A percentile compares a stretch with the other conserved stretches of the same genome.
Evolutionary conservation across 2,888 invertebrate genomes (phyloP).

Genomic region (Thyatira batis): DNA sequence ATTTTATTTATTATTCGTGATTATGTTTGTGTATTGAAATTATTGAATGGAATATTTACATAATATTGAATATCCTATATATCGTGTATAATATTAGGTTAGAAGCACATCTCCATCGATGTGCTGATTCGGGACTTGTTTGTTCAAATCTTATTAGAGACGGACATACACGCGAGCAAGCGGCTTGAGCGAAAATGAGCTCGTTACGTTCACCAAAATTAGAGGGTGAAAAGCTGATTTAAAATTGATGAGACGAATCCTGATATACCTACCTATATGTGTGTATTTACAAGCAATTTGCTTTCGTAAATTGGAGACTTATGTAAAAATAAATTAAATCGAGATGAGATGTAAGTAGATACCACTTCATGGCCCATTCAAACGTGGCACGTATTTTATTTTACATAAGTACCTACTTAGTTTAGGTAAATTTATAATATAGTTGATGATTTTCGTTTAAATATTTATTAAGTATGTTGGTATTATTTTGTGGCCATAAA

Average conservation of each 20-base stretch:
- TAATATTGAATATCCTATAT: slow-evolving; percentile 23
- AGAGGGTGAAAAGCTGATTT: slow-evolving; percentile 8
- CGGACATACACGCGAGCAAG: slow-evolving; percentile 41
- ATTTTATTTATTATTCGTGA: not conserved
- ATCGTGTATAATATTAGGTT: not conserved
- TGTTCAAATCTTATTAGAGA: slow-evolving; percentile 56
- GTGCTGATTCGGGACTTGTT: slow-evolving; percentile 58
- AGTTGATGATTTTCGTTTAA: no score
- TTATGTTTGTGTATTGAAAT: slow-evolving; percentile 2
- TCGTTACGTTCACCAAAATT: slow-evolving; percentile 46
- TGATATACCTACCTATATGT: slow-evolving; percentile 17
- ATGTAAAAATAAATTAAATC: not conserved
- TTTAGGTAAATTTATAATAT: no score
- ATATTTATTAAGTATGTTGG: no score
- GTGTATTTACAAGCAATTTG: slow-evolving; percentile 18
- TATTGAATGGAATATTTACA: slow-evolving; percentile 3
- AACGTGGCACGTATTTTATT: no score
- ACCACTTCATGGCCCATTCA: no score
- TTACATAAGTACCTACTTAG: no score
- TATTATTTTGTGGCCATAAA: no score
- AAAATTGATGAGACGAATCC: slow-evolving; percentile 31
- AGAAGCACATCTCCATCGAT: slow-evolving; percentile 30
- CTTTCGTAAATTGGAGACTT: not conserved
- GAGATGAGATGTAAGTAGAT: not conserved
- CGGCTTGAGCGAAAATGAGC: slow-evolving; percentile 41